Evolutionary conservation across 2,113 vertebrate species (phyloP).

Genomic region (Anhinga rufa): DNA sequence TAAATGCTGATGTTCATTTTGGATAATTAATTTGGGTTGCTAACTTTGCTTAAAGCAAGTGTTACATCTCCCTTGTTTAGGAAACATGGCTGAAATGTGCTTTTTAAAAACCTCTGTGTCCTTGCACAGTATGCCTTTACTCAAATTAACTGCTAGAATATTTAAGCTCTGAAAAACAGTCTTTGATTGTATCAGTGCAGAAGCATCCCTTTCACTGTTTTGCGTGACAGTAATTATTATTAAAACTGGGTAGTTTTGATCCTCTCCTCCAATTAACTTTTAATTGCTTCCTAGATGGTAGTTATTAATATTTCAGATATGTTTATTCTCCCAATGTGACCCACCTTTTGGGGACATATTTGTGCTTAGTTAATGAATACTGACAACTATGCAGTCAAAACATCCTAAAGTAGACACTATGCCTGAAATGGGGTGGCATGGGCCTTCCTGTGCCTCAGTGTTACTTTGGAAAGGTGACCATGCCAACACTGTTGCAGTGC

Average conservation of each 20-base stretch:
- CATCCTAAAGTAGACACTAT: background rate
- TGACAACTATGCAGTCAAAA: background rate
- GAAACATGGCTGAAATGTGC: background rate
- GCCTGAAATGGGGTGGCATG: background rate
- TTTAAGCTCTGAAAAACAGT: background rate
- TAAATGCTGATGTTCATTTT: background rate
- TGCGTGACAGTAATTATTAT: background rate
- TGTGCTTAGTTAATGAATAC: background rate
- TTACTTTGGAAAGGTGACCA: no score
- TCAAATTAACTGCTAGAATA: background rate
- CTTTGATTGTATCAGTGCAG: background rate
- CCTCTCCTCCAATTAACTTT: background rate
- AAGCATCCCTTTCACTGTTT: background rate
- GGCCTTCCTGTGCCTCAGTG: background rate
- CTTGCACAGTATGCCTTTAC: background rate
- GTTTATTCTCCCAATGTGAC: background rate
- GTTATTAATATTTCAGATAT: background rate
- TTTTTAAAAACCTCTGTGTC: background rate
- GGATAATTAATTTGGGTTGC: background rate
- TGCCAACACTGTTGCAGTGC: rapidly evolving
- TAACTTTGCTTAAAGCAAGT: background rate
- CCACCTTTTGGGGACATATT: background rate
- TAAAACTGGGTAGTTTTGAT: background rate
- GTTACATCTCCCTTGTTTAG: background rate
- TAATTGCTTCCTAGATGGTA: background rate